A percentile compares a stretch with the other conserved stretches of the same genome.
These are phyloP conservation scores for Eclectus roratus DNA, from an alignment of 2,113 vertebrate genomes.

Conservation along the genomic window DNA sequence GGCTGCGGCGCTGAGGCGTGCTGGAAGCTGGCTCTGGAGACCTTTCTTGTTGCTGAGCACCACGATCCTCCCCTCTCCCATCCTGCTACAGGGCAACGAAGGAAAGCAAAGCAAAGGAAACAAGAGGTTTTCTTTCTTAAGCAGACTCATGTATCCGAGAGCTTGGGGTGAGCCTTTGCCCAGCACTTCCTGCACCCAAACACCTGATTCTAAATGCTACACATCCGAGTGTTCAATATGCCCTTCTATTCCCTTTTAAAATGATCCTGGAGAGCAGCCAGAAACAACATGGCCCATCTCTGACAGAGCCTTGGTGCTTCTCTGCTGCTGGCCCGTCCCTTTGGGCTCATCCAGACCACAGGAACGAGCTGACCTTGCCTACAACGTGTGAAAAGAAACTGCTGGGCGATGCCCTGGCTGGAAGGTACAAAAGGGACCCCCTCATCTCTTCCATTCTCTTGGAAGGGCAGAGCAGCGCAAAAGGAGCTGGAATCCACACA, in stretches of 20 bases:
- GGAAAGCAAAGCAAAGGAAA: neutral
- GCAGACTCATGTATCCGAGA: neutral
- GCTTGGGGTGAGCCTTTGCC: neutral
- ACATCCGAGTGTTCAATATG: accelerated
- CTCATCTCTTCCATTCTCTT: neutral
- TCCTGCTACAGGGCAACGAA: neutral
- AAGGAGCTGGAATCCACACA: neutral
- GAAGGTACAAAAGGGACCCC: neutral
- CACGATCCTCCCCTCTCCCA: neutral
- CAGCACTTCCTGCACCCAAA: neutral
- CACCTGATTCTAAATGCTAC: neutral
- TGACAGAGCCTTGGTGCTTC: neutral
- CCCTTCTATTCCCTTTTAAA: neutral
- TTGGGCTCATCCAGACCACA: neutral
- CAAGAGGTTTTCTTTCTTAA: neutral
- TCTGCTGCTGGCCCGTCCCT: neutral
- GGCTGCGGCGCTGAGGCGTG: neutral
- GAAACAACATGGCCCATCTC: neutral
- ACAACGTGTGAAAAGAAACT: neutral
- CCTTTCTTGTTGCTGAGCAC: neutral
- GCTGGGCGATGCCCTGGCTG: neutral
- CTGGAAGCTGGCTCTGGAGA: neutral
- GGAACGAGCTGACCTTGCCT: neutral
- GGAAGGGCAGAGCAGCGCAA: neutral
- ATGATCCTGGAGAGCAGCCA: neutral